Base-by-base conservation (phyloP, 2,888 invertebrate genomes). In the Tetrapedia diversipes region DNA sequence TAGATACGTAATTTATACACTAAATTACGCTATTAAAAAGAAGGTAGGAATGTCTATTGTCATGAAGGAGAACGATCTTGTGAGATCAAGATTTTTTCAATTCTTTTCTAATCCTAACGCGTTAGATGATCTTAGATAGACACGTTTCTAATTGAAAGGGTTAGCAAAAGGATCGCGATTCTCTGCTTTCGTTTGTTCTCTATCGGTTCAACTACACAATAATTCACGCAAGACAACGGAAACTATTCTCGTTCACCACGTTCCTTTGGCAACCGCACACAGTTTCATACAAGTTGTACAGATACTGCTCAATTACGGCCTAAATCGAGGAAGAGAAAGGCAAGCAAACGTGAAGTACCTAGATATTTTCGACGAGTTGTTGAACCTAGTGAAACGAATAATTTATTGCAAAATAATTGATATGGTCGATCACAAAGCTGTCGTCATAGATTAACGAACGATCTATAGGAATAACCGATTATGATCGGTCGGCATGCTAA, bases 231-330 rank as follows among this genome's bases (percentile, higher is more conserved):
- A 27, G 4, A 45, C 39, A 37, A 41, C 6, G 16, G 37, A n/a
- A 16, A 16, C 51, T 4, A 7, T 11, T 19, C 14, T 16, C 22
- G 10, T 41, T 39, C 24, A 24, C 10, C 32, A 34, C n/a, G 7
- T 10, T 54, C 45, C 24, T 39, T 61, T 27, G 43, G 34, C 16
- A 45, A 59, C 19, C 6, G 54, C 54, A 69, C 54, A 69, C 49
- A 47, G 65, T 65, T 69, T 68, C 34, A 45, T 56, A 59, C 61
- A 49, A 59, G 10, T 75, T 56, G 43, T 69, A 66, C 49, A 82
- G 56, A 61, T 54, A 82, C 60, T 78, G 84, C 84, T 83, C 83
- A 80, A 83, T 56, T 66, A 84, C 80, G 83, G 73, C 81, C 77
- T 82, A 79, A 79, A 75, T 54, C 45, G 51, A 66, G 59, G 47